Percentiles rank a stretch among this genome's conserved stretches.
Evolutionary conservation across 2,113 vertebrate genomes (phyloP).

Genomic region (Pyxicephalus adspersus): DNA sequence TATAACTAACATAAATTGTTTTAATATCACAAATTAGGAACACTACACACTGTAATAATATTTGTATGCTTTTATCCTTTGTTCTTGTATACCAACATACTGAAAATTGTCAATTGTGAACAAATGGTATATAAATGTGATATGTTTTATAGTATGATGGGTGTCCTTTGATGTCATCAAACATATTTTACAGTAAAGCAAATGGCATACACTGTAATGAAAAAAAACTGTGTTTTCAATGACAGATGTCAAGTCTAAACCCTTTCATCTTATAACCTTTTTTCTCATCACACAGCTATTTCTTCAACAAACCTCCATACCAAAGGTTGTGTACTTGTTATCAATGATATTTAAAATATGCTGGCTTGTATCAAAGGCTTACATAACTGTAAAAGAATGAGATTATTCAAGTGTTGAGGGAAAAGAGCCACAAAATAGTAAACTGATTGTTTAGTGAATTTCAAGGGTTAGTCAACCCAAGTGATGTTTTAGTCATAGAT

Average conservation of each 20-base stretch:
- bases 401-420: too few relatives aligned
- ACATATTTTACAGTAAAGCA: background rate
- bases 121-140: background rate
- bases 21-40: too few relatives aligned
- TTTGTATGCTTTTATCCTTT: background rate
- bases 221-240: constrained; percentile 2
- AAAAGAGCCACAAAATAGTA: too few relatives aligned
- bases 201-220: background rate
- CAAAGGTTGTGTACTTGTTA: constrained; percentile 5
- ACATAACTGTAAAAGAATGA: too few relatives aligned
- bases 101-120: background rate
- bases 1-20: too few relatives aligned
- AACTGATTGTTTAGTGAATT: too few relatives aligned
- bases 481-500: too few relatives aligned
- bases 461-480: too few relatives aligned
- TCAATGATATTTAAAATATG: background rate
- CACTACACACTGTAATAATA: too few relatives aligned
- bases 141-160: background rate
- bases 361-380: background rate
- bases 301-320: constrained; percentile 17
- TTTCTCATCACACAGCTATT: constrained; percentile 1
- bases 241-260: constrained; percentile 20
- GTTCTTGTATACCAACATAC: background rate
- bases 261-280: constrained; percentile 6
- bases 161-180: constrained; percentile 22